These are phyloP conservation scores for Maccullochella peelii DNA, from an alignment of 2,113 vertebrate genomes.

Conservation along the genomic window DNA sequence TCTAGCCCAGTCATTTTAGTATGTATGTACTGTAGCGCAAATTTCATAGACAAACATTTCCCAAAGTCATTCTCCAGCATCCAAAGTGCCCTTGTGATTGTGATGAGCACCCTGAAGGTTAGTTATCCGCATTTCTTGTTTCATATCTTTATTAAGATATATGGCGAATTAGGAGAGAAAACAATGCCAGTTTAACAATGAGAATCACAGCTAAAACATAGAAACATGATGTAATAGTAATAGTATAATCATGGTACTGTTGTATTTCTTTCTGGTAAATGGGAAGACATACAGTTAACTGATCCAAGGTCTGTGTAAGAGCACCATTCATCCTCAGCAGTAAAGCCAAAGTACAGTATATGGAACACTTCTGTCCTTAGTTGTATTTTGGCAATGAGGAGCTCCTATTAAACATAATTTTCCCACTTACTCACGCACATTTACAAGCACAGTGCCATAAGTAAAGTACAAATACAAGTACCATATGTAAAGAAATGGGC, in stretches of 20 bases:
- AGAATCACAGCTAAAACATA: no score
- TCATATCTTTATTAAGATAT: no score
- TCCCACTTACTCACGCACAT: slow-evolving; percentile 28
- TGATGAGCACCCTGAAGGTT: background rate
- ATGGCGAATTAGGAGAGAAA: no score
- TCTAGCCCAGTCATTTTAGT: background rate
- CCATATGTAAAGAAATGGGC: slow-evolving; percentile 10
- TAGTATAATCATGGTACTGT: no score
- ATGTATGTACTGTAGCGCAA: background rate
- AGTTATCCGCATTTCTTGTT: background rate
- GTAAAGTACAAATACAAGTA: slow-evolving; percentile 2
- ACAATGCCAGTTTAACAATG: no score
- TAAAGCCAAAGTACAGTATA: background rate
- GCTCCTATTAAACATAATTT: slow-evolving; percentile 14
- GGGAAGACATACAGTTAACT: background rate
- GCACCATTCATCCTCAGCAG: slow-evolving; percentile 8
- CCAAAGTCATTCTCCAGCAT: background rate
- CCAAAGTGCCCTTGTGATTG: background rate
- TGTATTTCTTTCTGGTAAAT: background rate
- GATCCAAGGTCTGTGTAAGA: background rate
- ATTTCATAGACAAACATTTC: background rate
- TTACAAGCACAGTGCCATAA: slow-evolving; percentile 10
- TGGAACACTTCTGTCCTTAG: background rate
- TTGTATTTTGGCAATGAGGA: background rate
- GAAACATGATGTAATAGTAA: no score